Percentiles rank a stretch among this genome's conserved stretches.
Conservation (phyloP, 2,113 vertebrate species). For the Baryphthengus martii region DNA sequence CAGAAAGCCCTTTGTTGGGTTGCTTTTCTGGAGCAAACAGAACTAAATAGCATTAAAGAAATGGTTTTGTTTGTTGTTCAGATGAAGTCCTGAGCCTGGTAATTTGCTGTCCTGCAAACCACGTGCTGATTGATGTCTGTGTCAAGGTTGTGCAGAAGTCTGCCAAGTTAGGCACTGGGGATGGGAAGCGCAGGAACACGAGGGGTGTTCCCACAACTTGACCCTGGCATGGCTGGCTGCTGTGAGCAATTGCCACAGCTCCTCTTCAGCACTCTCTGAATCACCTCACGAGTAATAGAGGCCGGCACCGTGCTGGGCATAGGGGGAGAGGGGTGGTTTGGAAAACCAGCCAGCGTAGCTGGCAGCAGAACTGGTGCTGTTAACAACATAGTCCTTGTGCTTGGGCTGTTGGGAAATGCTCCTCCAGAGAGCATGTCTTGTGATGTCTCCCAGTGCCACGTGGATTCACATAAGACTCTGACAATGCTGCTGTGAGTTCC, state of each 20-base stretch:
- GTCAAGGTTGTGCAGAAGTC: not conserved
- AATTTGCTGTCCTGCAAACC: not conserved
- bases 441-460: not conserved
- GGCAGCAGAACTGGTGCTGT: not conserved
- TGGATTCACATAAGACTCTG: not conserved
- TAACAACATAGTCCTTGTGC: not conserved
- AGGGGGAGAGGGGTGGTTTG: too few species aligned
- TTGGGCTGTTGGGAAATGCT: not conserved
- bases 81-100: not conserved
- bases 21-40: not conserved
- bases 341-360: not conserved
- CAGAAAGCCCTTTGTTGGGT: not conserved
- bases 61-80: not conserved
- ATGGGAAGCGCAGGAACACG: not conserved
- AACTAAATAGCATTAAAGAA: not conserved
- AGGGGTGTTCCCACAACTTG: not conserved
- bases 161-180: not conserved
- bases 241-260: not conserved
- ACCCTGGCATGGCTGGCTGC: not conserved
- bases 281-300: not conserved
- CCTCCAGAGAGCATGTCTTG: fast-evolving
- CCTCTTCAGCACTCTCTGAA: not conserved
- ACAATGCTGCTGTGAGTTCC: not conserved
- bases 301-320: fast-evolving
- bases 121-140: not conserved